Evolutionary conservation across 2,888 invertebrate genomes (phyloP).

Genomic region (Nezara viridula): DNA sequence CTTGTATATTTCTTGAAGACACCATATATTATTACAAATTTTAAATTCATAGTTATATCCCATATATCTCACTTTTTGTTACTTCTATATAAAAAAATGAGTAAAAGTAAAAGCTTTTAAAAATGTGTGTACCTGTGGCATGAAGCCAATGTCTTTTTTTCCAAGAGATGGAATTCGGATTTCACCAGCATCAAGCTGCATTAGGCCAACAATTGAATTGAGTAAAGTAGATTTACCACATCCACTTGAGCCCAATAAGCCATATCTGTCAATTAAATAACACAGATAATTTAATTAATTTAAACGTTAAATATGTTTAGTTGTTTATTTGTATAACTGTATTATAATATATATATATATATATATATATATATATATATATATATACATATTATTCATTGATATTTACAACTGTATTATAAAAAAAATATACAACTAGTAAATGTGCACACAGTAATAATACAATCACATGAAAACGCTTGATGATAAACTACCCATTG

Average conservation of each 20-base stretch:
- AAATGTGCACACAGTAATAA: no score
- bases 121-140: slow-evolving; percentile 71
- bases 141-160: slow-evolving; percentile 81
- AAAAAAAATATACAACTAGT: no score
- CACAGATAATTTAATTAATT: neutral
- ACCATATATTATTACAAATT: no score
- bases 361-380: no score
- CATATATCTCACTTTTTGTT: no score
- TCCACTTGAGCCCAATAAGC: slow-evolving; percentile 89
- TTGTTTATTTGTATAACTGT: neutral
- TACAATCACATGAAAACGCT: no score
- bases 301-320: neutral
- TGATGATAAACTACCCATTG: no score
- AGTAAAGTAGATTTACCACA: slow-evolving; percentile 92
- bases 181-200: slow-evolving; percentile 80
- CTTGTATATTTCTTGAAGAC: no score
- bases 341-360: no score
- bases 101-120: neutral
- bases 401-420: no score
- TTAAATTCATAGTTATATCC: no score
- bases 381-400: no score
- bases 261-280: slow-evolving; percentile 75
- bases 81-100: neutral
- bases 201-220: slow-evolving; percentile 85
- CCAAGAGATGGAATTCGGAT: slow-evolving; percentile 79